phyloP scores from a whole-genome alignment of 2,888 invertebrate genomes.

The Lysandra coridon region DNA sequence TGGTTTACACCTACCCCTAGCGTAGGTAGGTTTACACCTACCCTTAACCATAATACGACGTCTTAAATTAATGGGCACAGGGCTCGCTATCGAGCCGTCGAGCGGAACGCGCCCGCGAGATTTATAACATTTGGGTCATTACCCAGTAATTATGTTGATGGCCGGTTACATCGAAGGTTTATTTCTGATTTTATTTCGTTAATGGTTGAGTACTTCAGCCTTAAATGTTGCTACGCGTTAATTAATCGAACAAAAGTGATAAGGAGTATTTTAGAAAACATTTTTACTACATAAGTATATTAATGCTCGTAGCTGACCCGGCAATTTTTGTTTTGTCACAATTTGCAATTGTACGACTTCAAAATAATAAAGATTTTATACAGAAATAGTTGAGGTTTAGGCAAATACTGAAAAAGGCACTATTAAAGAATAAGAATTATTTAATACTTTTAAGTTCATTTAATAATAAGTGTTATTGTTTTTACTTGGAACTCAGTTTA shows the following conservation, averaged over 20 bases:
- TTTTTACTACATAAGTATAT: background rate
- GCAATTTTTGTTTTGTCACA: too few species aligned
- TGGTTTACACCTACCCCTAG: background rate
- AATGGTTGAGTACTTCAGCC: slow-evolving; percentile 34
- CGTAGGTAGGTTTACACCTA: too few species aligned
- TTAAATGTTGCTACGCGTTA: background rate
- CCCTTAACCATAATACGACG: slow-evolving; percentile 34
- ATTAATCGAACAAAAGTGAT: background rate
- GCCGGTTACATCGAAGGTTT: slow-evolving; percentile 50
- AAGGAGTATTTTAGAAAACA: background rate
- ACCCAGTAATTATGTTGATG: slow-evolving; percentile 65
- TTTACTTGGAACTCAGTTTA: too few species aligned
- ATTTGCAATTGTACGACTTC: too few species aligned
- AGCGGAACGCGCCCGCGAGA: slow-evolving; percentile 45
- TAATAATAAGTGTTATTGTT: too few species aligned
- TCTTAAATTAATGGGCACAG: slow-evolving; percentile 41
- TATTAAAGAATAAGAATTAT: too few species aligned
- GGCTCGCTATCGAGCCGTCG: slow-evolving; percentile 44
- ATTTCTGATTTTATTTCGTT: slow-evolving; percentile 41
- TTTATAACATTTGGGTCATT: slow-evolving; percentile 64
- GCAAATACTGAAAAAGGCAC: too few species aligned
- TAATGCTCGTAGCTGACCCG: background rate
- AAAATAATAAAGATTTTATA: too few species aligned
- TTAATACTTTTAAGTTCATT: too few species aligned
- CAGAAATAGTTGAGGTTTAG: too few species aligned